Evolutionary conservation across 2,113 vertebrate species (phyloP).

Genomic region (Ceuthmochares aereus): DNA sequence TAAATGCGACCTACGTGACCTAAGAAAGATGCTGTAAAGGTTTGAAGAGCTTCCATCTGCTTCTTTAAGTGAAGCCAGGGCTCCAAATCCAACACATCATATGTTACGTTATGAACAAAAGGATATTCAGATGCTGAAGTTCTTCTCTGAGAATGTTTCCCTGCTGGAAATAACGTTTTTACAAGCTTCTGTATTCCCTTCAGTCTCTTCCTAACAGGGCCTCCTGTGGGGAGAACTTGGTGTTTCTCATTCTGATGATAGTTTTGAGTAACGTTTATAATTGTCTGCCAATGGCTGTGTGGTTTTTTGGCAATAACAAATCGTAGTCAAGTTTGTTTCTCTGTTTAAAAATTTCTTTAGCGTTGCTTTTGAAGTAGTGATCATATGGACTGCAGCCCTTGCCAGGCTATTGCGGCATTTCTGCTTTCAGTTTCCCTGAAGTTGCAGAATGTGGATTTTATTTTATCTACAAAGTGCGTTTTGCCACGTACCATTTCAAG

Average conservation of each 20-base stretch:
- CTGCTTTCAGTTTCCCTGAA: neutral
- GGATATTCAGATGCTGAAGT: constrained; percentile 32
- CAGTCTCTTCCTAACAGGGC: constrained; percentile 50
- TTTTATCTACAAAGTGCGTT: neutral
- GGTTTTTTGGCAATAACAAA: constrained; percentile 37
- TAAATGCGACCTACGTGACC: neutral
- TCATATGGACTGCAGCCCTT: neutral
- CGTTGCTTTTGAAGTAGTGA: neutral
- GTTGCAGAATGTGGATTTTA: neutral
- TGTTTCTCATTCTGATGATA: constrained; percentile 47
- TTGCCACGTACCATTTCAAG: neutral
- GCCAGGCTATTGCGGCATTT: neutral
- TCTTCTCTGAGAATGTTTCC: neutral
- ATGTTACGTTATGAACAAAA: neutral
- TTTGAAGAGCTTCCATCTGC: neutral
- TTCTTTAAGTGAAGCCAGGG: neutral
- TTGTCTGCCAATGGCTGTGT: constrained; percentile 46
- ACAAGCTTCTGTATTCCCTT: constrained; percentile 62
- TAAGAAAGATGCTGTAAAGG: neutral
- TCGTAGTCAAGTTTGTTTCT: neutral
- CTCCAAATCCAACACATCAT: neutral
- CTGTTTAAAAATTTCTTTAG: neutral
- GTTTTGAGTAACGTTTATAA: constrained; percentile 39
- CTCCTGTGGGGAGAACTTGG: constrained; percentile 33
- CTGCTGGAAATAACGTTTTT: constrained; percentile 66